Evolutionary conservation across 1,140 invertebrate genomes (phyloP), one percentile per base, ranked within the genome.

Genomic region (Cotesia vestalis): DNA sequence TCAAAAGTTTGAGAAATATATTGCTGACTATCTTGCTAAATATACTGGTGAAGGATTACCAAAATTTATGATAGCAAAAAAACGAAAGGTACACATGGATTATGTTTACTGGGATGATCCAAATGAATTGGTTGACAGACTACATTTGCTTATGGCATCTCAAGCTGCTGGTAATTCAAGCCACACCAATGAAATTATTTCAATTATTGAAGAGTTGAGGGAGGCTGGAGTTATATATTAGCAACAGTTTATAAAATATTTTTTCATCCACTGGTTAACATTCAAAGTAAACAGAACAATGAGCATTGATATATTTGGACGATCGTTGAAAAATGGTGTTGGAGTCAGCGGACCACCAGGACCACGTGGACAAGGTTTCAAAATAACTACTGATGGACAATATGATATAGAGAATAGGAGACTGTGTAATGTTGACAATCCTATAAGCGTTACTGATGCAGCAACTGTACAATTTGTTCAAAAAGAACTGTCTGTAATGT

Each of bases 221-320:
- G 66, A 67, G 14, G 66, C 66, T 53, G 66, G 34, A 67, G 36
- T 67, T 35, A 67, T 67, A 12, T 67, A 67, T 67, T 55, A 67
- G 27, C 27, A 67, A 35, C 62, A 11, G 11, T 6, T 17, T 17
- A 38, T 11, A 38, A 6, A 57, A 64, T 11, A 12, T 14, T 55
- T 46, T 55, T 53, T 35, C 0, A 27, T 35, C 8, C 27, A 20
- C 12, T 53, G n/a, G 38, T 20, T 1, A 34, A 1, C 27, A 1
- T 4, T 53, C 27, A 27, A 27, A 27, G 51, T 6, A 34, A 17
- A 64, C 6, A 53, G n/a, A 53, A 66, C 6, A n/a, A 72, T 72
- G 53, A 72, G 70, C 57, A 55, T 72, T 20, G 74, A 75, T 36
- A 66, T 73, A 51, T 75, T 75, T 46, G 71, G 74, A 73, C 74